phyloP scores from a whole-genome alignment of 2,797 vertebrate genomes.

The Leptatherina wallacei region DNA sequence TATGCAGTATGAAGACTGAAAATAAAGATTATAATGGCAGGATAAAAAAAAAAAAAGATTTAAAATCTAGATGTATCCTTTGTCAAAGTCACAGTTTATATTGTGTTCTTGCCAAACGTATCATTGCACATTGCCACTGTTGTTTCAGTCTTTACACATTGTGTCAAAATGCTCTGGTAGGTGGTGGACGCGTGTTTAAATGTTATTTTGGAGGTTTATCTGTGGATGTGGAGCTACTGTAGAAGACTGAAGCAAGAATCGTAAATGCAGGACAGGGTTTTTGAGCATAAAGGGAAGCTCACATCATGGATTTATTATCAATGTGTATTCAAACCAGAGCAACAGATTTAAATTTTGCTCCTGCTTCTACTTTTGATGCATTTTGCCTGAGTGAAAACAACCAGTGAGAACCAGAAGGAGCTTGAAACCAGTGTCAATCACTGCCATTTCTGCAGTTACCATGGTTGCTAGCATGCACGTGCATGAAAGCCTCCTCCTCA shows the following conservation, averaged over 20 bases:
- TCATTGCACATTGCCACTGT: constrained; percentile 2
- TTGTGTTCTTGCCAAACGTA: constrained; percentile 23
- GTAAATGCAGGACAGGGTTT: background rate
- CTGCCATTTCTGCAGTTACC: too few species aligned
- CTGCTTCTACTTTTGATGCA: background rate
- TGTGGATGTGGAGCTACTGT: constrained; percentile 4
- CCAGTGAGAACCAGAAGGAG: background rate
- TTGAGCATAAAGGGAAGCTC: background rate
- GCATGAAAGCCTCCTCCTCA: background rate
- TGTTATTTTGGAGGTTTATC: background rate
- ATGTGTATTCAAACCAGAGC: background rate
- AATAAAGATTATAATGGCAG: constrained; percentile 1
- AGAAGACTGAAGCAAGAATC: background rate
- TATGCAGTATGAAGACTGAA: constrained; percentile 15
- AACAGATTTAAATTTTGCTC: background rate
- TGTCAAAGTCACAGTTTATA: constrained; percentile 35
- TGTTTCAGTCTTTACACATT: constrained; percentile 5
- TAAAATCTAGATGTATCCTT: constrained; percentile 24
- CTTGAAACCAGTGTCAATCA: too few species aligned
- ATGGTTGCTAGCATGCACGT: background rate
- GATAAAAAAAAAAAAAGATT: constrained; percentile 6
- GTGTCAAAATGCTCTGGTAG: constrained; percentile 19
- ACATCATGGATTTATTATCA: background rate
- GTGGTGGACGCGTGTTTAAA: constrained; percentile 2
- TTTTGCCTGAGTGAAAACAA: background rate